Base-by-base conservation (phyloP, 2,113 vertebrate species). In the Synodontis membranacea region DNA sequence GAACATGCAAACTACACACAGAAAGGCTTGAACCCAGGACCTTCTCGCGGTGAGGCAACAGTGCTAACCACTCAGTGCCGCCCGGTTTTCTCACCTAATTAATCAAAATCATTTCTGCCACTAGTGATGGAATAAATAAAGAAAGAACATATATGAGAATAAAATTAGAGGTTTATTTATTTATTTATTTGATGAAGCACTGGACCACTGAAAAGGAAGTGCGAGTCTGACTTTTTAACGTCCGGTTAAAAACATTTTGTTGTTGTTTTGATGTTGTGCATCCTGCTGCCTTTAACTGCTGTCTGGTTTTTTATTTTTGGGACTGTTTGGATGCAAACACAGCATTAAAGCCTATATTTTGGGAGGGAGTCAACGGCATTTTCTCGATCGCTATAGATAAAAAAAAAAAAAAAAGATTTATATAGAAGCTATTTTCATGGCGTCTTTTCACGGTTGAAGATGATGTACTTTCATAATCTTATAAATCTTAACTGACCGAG, bases 141-240 rank as follows among this genome's bases (percentile, higher is more conserved):
- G 5, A 37, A 6, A 68, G 19, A 70, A 42, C 5, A 23, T 39
- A 25, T 34, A 80, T 11, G 8, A 44, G n/a, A n/a, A n/a, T n/a
- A 5, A 12, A 7, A 25, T n/a, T 48, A 15, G 25, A 79, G 34
- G 14, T 56, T 11, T 80, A 80, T 80, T 80, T 80, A 80, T 80
- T 56, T 80, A 80, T 80, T 80, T 80, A 80, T 80, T 80, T 39
- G 78, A 56, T 80, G 52, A 39, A 80, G 50, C 78, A 80, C 78
- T 80, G 78, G 50, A 54, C 7, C 15, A 10, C 15, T 25, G 21
- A 56, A 31, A 7, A 56, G 19, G 50, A 37, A 56, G 50, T 76
- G 44, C 14, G 44, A 48, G 44, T 23, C 17, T 48, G 6, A n/a
- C 6, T 31, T 76, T 76, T 74, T 46, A 74, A 14, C 1, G 21